Base-by-base conservation (phyloP, 2,888 invertebrate species). In the Lasioglossum lativentre region DNA sequence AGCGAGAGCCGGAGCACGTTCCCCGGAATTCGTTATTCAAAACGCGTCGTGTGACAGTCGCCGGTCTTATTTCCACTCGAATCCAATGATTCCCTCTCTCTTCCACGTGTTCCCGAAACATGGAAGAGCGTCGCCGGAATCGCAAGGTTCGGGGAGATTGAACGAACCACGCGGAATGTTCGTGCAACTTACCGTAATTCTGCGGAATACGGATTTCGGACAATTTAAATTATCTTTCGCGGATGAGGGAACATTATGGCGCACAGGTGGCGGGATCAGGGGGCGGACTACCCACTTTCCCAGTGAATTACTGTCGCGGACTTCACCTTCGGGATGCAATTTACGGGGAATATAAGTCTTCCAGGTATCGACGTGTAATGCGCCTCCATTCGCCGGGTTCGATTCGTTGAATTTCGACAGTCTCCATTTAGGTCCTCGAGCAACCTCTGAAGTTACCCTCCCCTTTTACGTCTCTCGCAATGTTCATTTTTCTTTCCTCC, bases 161-260 rank as follows among this genome's bases (percentile, higher is more conserved):
- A 85, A 85, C 38, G 85, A 78, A 52, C 74, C 77, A 38, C 70
- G 77, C 80, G 80, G 78, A 81, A 78, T 79, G 86, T 77, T 85
- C 82, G 78, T 72, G 84, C 84, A 78, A 87, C 86, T 86, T 75
- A 84, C 81, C 81, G 85, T 85, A 87, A 87, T 82, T 88, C 82
- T 34, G 59, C 70, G 45, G 45, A 45, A 16, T 34, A 34, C 74
- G 87, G 80, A 82, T 87, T 85, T 85, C 85, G 78, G 85, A 87
- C 88, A 87, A 87, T 87, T 88, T 87, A 88, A 87, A 88, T 88
- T 82, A 82, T 82, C 80, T 85, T 78, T 73, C 47, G 78, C 85
- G 85, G 85, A 85, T 87, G 87, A 87, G 85, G 83, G 87, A 85
- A 87, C 87, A 88, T 88, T 87, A 88, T 73, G 79, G 68, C 63